phyloP scores from a whole-genome alignment of 1,140 invertebrate species.

The Drosophila kanapiae region DNA sequence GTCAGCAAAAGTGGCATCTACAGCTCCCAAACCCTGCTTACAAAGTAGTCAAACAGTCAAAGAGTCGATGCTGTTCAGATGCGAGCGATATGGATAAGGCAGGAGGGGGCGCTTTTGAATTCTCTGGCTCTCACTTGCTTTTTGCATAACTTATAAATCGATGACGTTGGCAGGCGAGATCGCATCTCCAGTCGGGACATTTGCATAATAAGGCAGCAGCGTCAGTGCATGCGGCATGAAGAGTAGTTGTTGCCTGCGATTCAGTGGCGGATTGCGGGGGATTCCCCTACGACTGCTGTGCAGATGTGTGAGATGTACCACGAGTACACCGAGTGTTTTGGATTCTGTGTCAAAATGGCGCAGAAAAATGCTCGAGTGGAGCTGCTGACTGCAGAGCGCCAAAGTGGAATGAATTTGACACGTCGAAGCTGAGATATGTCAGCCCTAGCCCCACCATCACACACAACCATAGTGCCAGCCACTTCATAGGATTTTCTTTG shows the following conservation, averaged over 20 bases:
- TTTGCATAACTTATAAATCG: conserved; percentile 83
- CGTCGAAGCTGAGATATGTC: conserved; percentile 58
- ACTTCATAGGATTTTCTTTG: conserved; percentile 20
- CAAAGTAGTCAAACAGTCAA: conserved; percentile 72
- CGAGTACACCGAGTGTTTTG: conserved; percentile 24
- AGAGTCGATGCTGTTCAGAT: conserved; percentile 30
- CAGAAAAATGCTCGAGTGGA: conserved; percentile 68
- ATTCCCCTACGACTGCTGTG: conserved; percentile 17
- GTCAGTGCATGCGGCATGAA: conserved; percentile 39
- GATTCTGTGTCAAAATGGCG: conserved; percentile 79
- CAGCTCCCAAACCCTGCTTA: conserved; percentile 70
- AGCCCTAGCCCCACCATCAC: conserved; percentile 8
- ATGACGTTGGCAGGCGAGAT: conserved; percentile 75
- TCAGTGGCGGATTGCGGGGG: conserved; percentile 37
- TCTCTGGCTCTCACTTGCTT: conserved; percentile 35
- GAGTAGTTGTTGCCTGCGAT: conserved; percentile 55
- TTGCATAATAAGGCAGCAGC: conserved; percentile 74
- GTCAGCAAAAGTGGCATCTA: conserved; percentile 64
- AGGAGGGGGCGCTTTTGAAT: conserved; percentile 1
- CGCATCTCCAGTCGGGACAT: conserved; percentile 55
- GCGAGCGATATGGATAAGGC: conserved; percentile 10
- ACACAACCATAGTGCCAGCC: neutral
- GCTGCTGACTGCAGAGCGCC: conserved; percentile 59
- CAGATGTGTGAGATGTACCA: conserved; percentile 31
- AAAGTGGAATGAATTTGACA: conserved; percentile 61